phyloP scores from a whole-genome alignment of 2,888 invertebrate genomes.

The Megaustenia siamemsis region DNA sequence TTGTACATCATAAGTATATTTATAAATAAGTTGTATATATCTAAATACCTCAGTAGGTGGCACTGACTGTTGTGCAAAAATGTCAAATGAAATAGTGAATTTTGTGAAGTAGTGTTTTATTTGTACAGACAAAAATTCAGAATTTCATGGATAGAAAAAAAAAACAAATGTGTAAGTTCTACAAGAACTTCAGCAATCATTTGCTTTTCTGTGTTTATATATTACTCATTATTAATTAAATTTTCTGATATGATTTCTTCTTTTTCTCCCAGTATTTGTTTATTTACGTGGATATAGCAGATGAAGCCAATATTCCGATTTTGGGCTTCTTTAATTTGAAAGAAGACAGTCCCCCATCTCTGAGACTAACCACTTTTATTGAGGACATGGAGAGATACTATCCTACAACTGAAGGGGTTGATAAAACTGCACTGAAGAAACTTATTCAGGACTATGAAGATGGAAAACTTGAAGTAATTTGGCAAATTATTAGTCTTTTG shows the following conservation, averaged over 20 bases:
- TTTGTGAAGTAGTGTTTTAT: no score
- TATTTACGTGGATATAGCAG: slow-evolving; percentile 96
- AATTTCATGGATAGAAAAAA: no score
- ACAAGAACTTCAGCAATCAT: no score
- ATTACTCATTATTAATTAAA: background rate
- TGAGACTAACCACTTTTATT: slow-evolving; percentile 95
- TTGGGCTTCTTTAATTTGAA: slow-evolving; percentile 99
- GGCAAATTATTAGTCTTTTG: no score
- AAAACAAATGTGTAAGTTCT: no score
- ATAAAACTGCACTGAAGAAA: slow-evolving; percentile 85
- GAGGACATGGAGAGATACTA: slow-evolving; percentile 88
- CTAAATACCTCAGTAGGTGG: no score
- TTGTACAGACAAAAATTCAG: no score
- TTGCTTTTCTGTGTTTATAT: no score
- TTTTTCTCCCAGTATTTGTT: slow-evolving; percentile 86
- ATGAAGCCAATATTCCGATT: slow-evolving; percentile 97
- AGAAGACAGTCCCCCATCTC: slow-evolving; percentile 87
- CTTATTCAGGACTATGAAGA: slow-evolving; percentile 95
- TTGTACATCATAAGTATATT: no score
- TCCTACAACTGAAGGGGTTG: slow-evolving; percentile 85
- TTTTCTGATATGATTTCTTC: background rate
- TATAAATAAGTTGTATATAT: no score
- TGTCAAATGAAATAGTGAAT: no score
- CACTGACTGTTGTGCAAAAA: no score
- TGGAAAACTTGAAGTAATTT: slow-evolving; percentile 89